Evolutionary conservation across 2,797 vertebrate species (phyloP).

Genomic region (Thunnus albacares): DNA sequence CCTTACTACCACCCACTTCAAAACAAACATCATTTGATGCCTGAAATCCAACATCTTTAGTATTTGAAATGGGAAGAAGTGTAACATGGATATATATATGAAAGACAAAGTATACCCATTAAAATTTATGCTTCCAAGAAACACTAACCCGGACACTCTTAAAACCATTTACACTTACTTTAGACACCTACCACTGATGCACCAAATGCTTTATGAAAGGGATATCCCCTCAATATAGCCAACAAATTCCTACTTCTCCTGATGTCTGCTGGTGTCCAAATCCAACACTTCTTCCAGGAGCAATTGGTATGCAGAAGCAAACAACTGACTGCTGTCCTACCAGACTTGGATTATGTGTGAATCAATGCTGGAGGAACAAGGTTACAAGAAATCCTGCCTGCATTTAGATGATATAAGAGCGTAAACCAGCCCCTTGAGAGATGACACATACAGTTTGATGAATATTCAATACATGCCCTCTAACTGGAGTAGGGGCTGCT

Average conservation of each 20-base stretch:
- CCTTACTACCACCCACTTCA: neutral
- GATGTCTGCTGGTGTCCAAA: conserved; percentile 49
- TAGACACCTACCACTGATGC: neutral
- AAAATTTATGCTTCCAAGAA: conserved; percentile 7
- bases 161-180: conserved; percentile 23
- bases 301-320: conserved; percentile 64
- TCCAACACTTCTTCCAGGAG: conserved; percentile 39
- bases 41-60: neutral
- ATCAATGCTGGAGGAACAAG: conserved; percentile 69
- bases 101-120: conserved; percentile 17
- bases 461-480: conserved; percentile 70
- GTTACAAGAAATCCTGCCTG: conserved; percentile 69
- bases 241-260: conserved; percentile 36
- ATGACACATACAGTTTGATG: conserved; percentile 66
- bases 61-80: neutral
- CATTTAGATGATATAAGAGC: conserved; percentile 70
- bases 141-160: conserved; percentile 6
- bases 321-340: conserved; percentile 51
- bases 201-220: conserved; percentile 41
- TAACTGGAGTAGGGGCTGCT: conserved; percentile 33
- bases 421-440: conserved; percentile 64
- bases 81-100: neutral
- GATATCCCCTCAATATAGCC: conserved; percentile 43
- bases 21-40: neutral
- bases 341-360: conserved; percentile 67